A percentile compares a stretch with the other conserved stretches of the same genome.
These are phyloP conservation scores for Burhinus bistriatus DNA, from an alignment of 2,113 vertebrate species.

Conservation along the genomic window DNA sequence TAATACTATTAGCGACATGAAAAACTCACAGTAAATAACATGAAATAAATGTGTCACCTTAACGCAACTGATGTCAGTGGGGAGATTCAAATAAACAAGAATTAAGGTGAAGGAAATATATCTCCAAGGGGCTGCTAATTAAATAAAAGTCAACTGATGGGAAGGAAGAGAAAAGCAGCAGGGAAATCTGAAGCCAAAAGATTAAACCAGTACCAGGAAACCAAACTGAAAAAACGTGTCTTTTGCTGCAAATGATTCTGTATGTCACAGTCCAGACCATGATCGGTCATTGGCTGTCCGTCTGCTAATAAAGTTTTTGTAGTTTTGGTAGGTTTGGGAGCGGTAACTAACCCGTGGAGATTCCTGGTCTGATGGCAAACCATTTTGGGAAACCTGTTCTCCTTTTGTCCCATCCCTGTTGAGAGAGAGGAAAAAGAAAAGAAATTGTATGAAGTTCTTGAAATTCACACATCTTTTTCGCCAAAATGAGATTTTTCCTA, in stretches of 20 bases:
- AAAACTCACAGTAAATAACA: constrained; percentile 78
- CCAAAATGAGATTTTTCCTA: background rate
- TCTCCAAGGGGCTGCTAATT: constrained; percentile 64
- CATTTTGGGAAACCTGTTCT: constrained; percentile 87
- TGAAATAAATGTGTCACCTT: constrained; percentile 70
- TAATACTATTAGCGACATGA: constrained; percentile 72
- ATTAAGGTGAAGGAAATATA: constrained; percentile 68
- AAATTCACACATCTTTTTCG: background rate
- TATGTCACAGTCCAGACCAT: constrained; percentile 78
- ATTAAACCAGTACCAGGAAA: constrained; percentile 64
- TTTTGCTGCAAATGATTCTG: constrained; percentile 64
- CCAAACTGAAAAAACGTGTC: constrained; percentile 56
- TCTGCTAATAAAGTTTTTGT: constrained; percentile 93
- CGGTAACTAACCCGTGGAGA: constrained; percentile 97
- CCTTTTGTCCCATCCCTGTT: constrained; percentile 82
- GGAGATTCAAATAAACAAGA: constrained; percentile 71
- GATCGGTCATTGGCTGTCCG: constrained; percentile 80
- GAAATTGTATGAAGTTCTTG: background rate
- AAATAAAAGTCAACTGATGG: constrained; percentile 72
- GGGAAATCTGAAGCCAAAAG: constrained; percentile 62
- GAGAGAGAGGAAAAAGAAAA: background rate
- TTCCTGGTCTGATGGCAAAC: constrained; percentile 89
- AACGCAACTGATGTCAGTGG: constrained; percentile 65
- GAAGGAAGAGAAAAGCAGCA: constrained; percentile 61
- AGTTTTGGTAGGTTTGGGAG: constrained; percentile 96